These are phyloP conservation scores for Trichonephila clavipes DNA, from an alignment of 1,140 invertebrate genomes.

Conservation along the genomic window DNA sequence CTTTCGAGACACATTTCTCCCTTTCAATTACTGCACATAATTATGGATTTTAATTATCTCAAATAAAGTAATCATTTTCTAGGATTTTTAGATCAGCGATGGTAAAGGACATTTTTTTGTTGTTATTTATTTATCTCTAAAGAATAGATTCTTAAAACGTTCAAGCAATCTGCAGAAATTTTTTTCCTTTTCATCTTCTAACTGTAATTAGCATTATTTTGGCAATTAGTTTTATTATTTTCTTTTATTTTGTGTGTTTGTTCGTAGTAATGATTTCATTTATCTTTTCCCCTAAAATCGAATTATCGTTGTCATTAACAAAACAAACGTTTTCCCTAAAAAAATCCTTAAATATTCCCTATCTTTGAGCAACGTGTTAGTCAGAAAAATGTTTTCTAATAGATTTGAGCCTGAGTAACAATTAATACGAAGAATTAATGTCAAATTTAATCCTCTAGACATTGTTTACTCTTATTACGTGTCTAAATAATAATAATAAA, in stretches of 20 bases:
- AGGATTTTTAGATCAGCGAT: not conserved
- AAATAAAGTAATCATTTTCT: constrained; percentile 42
- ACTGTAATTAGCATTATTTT: not conserved
- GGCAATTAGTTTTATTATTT: not conserved
- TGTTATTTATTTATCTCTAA: not conserved
- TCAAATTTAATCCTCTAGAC: too few species aligned
- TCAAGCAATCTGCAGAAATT: not conserved
- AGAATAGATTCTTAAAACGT: not conserved
- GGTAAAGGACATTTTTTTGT: not conserved
- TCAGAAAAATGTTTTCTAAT: not conserved
- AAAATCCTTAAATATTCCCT: not conserved
- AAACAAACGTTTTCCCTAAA: not conserved
- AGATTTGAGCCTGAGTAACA: too few species aligned
- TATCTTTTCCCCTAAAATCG: not conserved
- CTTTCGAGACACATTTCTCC: not conserved
- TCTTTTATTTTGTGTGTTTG: not conserved
- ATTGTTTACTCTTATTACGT: too few species aligned
- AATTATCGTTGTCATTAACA: not conserved
- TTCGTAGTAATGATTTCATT: not conserved
- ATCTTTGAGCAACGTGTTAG: not conserved
- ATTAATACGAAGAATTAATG: too few species aligned
- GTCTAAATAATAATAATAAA: too few species aligned
- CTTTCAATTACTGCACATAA: constrained; percentile 55
- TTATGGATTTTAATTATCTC: constrained; percentile 52
- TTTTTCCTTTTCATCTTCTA: not conserved